phyloP scores from a whole-genome alignment of 2,113 vertebrate genomes.

The Mesocricetus auratus region DNA sequence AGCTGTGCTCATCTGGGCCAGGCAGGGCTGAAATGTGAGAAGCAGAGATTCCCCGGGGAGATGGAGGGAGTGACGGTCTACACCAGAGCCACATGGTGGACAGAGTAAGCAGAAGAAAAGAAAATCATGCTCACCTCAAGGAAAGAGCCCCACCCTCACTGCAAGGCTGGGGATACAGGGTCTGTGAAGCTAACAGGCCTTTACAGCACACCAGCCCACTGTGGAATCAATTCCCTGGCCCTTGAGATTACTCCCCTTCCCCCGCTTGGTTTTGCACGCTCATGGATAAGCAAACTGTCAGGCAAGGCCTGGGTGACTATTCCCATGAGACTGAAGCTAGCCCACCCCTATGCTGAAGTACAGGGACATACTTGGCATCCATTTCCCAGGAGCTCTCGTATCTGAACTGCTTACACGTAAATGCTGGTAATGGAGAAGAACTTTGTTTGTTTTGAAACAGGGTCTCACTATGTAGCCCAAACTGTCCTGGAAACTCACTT shows the following conservation, averaged over 20 bases:
- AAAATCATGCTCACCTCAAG: not conserved
- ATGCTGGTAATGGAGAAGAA: not conserved
- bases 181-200: accelerated
- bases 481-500: not conserved
- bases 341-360: not conserved
- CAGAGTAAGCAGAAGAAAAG: not conserved
- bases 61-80: not conserved
- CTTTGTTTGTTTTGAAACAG: not conserved
- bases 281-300: not conserved
- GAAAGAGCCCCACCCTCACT: not conserved
- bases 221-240: not conserved
- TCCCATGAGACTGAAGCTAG: not conserved
- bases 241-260: not conserved
- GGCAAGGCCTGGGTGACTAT: not conserved
- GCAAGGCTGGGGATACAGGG: not conserved
- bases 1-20: conserved; percentile 46
- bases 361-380: not conserved
- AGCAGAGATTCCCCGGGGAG: conserved; percentile 34
- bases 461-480: not conserved
- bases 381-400: not conserved
- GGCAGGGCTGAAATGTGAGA: conserved; percentile 19
- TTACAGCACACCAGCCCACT: not conserved
- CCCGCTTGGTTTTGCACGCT: not conserved
- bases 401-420: not conserved
- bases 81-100: not conserved